Evolutionary conservation across 2,888 invertebrate species (phyloP).

Genomic region (Philereme transversata): DNA sequence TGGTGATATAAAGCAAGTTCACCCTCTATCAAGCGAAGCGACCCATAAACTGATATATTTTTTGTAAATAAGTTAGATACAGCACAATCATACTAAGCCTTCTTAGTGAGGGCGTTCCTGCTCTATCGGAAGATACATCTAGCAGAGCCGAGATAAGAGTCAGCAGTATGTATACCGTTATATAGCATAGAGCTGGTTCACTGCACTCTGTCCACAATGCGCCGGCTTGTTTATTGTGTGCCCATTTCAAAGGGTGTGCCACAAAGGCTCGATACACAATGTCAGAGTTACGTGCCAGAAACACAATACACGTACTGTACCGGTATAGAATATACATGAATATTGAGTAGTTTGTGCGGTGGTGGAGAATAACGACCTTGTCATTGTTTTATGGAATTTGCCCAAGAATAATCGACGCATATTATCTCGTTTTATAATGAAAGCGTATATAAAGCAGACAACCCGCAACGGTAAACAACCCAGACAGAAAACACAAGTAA

Average conservation of each 20-base stretch:
- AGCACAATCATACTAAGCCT: conserved; percentile 21
- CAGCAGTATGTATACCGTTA: conserved; percentile 30
- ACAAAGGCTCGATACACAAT: conserved; percentile 60
- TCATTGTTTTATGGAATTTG: conserved; percentile 20
- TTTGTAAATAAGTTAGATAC: conserved; percentile 5
- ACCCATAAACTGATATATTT: conserved; percentile 7
- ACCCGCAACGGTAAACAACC: conserved; percentile 1
- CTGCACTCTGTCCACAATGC: conserved; percentile 57
- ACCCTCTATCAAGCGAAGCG: not conserved
- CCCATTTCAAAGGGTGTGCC: conserved; percentile 59
- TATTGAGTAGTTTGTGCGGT: conserved; percentile 45
- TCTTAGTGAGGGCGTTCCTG: conserved; percentile 19
- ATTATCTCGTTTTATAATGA: conserved; percentile 1
- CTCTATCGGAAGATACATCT: conserved; percentile 27
- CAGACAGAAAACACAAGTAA: not conserved
- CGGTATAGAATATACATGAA: conserved; percentile 46
- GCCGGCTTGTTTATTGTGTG: conserved; percentile 62
- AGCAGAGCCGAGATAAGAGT: conserved; percentile 35
- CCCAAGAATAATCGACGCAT: conserved; percentile 4
- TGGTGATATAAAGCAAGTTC: not conserved
- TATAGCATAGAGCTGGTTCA: conserved; percentile 40
- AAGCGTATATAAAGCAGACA: not conserved
- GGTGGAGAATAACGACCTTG: conserved; percentile 31
- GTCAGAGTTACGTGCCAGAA: conserved; percentile 49
- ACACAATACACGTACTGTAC: conserved; percentile 31